Evolutionary conservation across 2,797 vertebrate genomes (phyloP).

Genomic region (Melanotaenia nigrans): DNA sequence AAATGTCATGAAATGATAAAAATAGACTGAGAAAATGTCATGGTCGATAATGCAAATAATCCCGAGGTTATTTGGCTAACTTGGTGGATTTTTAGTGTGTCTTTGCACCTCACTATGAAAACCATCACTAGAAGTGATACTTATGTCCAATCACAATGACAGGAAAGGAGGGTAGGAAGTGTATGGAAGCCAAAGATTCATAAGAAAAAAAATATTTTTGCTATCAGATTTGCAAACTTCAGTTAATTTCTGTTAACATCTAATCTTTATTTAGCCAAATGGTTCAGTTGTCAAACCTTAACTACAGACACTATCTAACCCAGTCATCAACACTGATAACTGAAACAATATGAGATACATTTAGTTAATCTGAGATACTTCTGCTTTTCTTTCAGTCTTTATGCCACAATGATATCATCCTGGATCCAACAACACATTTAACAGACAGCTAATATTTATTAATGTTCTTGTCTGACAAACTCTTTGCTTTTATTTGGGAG

Average conservation of each 20-base stretch:
- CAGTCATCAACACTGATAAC: background rate
- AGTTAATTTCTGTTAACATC: background rate
- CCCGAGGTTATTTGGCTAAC: background rate
- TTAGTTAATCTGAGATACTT: background rate
- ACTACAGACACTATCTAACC: background rate
- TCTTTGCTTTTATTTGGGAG: background rate
- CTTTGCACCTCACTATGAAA: background rate
- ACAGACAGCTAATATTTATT: background rate
- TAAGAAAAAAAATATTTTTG: background rate
- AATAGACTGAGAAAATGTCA: background rate
- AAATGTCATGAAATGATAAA: constrained; percentile 5
- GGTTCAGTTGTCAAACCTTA: background rate
- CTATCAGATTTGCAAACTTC: background rate
- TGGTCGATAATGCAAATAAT: background rate
- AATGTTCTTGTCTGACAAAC: background rate
- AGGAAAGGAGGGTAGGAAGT: background rate
- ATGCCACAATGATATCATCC: background rate
- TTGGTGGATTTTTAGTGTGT: background rate
- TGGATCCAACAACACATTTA: background rate
- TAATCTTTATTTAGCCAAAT: background rate
- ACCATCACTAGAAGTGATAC: background rate
- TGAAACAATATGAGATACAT: background rate
- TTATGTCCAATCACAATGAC: background rate
- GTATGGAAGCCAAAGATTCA: background rate
- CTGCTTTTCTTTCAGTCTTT: background rate